Conservation (phyloP, 1,140 invertebrate species). For the Hypsibius dujardini region DNA sequence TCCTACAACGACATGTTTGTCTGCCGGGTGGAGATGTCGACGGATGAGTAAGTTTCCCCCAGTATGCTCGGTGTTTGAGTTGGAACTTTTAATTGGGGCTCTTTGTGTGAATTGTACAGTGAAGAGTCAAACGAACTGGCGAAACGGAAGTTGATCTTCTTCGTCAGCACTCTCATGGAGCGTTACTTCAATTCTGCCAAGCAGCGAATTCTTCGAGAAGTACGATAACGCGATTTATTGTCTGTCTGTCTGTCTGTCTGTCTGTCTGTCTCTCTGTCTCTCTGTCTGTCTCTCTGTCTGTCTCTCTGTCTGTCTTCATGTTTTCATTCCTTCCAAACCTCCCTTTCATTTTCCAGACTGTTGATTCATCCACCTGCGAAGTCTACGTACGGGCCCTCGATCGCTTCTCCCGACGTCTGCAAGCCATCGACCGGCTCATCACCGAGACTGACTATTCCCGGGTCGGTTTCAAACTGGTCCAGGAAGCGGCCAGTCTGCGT, state of each 20-base stretch:
- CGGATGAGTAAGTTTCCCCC: constrained; percentile 7
- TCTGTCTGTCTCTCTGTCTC: neutral
- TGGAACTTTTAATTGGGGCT: neutral
- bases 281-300: neutral
- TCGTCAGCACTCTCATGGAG: constrained; percentile 55
- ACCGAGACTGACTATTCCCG: constrained; percentile 38
- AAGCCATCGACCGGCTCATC: constrained; percentile 71
- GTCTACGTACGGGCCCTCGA: constrained; percentile 76
- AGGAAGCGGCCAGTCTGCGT: constrained; percentile 23
- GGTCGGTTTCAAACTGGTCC: constrained; percentile 25
- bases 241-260: neutral
- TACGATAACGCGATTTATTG: constrained; percentile 24
- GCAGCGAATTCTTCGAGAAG: constrained; percentile 46
- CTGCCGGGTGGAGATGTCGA: neutral
- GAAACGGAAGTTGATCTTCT: constrained; percentile 45
- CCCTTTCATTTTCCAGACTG: neutral
- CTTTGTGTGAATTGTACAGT: constrained; percentile 2
- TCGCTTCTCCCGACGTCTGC: constrained; percentile 66
- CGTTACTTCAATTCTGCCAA: constrained; percentile 52
- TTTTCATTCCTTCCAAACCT: neutral
- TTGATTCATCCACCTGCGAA: constrained; percentile 10
- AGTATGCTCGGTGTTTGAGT: neutral
- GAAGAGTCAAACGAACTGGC: constrained; percentile 34
- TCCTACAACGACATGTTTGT: constrained; percentile 81
- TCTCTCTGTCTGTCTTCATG: neutral